These are phyloP conservation scores for Euphydryas editha DNA, from an alignment of 2,888 invertebrate species.

Conservation along the genomic window DNA sequence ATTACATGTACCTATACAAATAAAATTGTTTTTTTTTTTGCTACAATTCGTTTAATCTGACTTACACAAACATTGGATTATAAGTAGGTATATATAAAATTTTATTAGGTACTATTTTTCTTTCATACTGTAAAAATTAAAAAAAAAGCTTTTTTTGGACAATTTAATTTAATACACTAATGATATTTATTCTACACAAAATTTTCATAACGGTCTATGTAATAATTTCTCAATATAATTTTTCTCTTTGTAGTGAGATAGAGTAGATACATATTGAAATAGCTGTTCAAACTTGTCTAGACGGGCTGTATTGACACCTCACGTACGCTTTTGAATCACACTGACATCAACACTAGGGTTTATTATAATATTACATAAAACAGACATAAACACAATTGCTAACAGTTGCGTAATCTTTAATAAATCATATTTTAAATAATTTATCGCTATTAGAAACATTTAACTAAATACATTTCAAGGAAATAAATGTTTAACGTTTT, in stretches of 20 bases:
- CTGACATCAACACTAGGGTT: constrained; percentile 33
- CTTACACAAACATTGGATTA: too few species aligned
- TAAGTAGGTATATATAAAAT: too few species aligned
- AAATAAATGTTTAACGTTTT: background rate
- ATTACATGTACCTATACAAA: background rate
- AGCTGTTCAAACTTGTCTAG: constrained; percentile 46
- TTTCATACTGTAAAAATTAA: too few species aligned
- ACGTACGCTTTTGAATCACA: constrained; percentile 38
- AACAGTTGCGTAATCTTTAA: constrained; percentile 17
- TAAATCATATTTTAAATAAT: constrained; percentile 20
- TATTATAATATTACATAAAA: constrained; percentile 38
- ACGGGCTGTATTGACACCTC: constrained; percentile 42
- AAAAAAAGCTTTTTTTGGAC: too few species aligned
- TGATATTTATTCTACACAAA: too few species aligned
- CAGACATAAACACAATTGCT: constrained; percentile 12
- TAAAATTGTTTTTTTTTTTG: background rate
- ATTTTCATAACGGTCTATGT: background rate
- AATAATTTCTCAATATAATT: constrained; percentile 9
- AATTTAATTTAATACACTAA: too few species aligned
- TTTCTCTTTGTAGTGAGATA: constrained; percentile 29
- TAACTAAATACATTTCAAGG: background rate
- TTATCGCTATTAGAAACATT: constrained; percentile 19
- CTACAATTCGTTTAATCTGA: background rate
- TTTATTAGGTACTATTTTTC: too few species aligned
- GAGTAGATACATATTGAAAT: constrained; percentile 46